Evolutionary conservation across 2,797 vertebrate genomes (phyloP).

Genomic region (Strix occidentalis): DNA sequence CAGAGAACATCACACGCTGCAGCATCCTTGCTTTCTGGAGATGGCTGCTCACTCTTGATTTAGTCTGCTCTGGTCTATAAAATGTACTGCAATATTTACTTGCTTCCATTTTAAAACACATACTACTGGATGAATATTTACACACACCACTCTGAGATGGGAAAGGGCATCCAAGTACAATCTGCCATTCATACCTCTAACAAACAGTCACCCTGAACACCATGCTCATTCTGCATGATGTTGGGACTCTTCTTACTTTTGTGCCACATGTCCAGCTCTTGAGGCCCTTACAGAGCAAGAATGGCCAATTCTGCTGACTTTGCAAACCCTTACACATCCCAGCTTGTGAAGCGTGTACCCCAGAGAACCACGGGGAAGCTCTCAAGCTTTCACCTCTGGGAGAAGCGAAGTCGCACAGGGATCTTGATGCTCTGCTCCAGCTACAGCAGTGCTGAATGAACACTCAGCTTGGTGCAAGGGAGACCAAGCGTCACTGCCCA

Average conservation of each 20-base stretch:
- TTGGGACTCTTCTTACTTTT: neutral
- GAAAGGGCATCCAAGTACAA: neutral
- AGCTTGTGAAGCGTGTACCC: no score
- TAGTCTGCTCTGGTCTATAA: fast-evolving
- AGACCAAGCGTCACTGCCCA: neutral
- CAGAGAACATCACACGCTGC: fast-evolving
- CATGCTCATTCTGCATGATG: fast-evolving
- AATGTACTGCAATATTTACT: neutral
- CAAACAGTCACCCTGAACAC: fast-evolving
- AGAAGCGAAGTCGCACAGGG: neutral
- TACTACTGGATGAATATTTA: neutral
- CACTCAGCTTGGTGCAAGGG: fast-evolving
- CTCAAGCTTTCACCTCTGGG: neutral
- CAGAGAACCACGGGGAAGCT: fast-evolving
- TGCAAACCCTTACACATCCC: neutral
- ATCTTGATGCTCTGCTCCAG: neutral
- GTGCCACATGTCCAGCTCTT: neutral
- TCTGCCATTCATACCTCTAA: fast-evolving
- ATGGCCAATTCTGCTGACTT: fast-evolving
- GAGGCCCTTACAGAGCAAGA: neutral
- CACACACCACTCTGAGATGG: neutral
- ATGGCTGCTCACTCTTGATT: neutral
- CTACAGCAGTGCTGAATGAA: neutral
- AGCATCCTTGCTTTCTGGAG: neutral
- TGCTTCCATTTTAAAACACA: neutral